Evolutionary conservation across 2,113 vertebrate species (phyloP), one percentile per base, ranked within the genome.

Genomic region (Pachypanchax playfairii): DNA sequence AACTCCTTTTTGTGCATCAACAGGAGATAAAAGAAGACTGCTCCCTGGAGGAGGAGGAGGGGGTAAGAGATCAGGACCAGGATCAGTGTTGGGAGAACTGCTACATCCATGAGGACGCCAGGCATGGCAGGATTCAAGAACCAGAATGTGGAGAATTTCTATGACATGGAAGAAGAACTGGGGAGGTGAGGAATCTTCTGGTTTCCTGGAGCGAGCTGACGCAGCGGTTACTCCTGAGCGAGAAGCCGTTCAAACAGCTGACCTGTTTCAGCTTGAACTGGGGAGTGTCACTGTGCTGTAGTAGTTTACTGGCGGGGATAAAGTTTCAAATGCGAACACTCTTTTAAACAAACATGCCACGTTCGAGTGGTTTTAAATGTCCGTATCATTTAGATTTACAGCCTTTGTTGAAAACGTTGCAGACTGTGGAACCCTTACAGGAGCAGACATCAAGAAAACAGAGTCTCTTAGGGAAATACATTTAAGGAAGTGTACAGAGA

Each of bases 41-140:
- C 22, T 9, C 28, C 33, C 58, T 18, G 49, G 28, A n/a, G 52
- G 29, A 58, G 61, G 66, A 18, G 4, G 49, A 58, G 10, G 31
- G 12, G 53, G 54, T 8, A 12, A 26, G 39, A 38, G 26, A 71
- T 75, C 9, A 33, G 59, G 28, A 52, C 51, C 51, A 31, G 53
- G n/a, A n/a, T n/a, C n/a, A n/a, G n/a, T 22, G 63, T 67, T 76
- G 36, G 75, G 58, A 62, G 74, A 35, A 73, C 58, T 59, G 43
- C 25, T 21, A 80, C 68, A 89, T 90, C 93, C 76, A 96, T 95
- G 96, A 94, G 76, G 92, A 95, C 83, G 73, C 88, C 84, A 50
- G 83, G 85, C 59, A 99, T 99, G 97, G 95, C 93, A 59, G 83
- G 91, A 18, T 99, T 99, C 89, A 98, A 98, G 72, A 94, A 98